A percentile compares a stretch with the other conserved stretches of the same genome.
Conservation (phyloP, 2,113 vertebrate genomes). For the Sakesphorus luctuosus region DNA sequence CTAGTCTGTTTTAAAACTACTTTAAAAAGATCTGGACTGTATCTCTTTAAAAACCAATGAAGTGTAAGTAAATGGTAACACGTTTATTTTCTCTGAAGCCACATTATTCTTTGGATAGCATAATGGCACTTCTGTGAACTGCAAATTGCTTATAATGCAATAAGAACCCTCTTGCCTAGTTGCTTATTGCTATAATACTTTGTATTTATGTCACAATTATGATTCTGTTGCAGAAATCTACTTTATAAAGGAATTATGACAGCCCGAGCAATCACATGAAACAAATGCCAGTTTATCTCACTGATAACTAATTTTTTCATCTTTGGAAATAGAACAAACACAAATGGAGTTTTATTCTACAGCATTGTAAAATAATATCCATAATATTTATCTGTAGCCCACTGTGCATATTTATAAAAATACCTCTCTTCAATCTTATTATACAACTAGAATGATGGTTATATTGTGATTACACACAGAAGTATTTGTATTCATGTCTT, state of each 20-base stretch:
- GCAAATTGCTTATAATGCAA: constrained; percentile 38
- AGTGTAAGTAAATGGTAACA: background rate
- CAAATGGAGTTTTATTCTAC: constrained; percentile 29
- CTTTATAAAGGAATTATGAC: constrained; percentile 28
- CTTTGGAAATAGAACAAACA: background rate
- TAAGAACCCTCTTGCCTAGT: constrained; percentile 20
- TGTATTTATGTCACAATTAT: constrained; percentile 52
- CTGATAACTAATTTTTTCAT: constrained; percentile 30
- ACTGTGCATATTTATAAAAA: constrained; percentile 10
- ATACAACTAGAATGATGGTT: background rate
- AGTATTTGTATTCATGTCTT: constrained; percentile 26
- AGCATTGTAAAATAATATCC: background rate
- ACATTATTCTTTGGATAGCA: background rate
- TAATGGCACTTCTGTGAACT: constrained; percentile 52
- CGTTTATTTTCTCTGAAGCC: background rate
- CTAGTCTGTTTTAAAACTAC: background rate
- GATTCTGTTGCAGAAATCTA: constrained; percentile 49
- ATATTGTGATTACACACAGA: background rate
- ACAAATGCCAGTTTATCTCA: constrained; percentile 32
- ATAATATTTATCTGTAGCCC: constrained; percentile 12
- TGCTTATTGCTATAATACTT: constrained; percentile 51
- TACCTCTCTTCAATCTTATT: constrained; percentile 7
- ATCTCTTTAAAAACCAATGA: constrained; percentile 8
- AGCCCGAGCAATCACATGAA: background rate
- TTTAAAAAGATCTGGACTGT: background rate